Evolutionary conservation across 92 coral and sea anemone species (phyloP), one percentile per base, ranked within the genome.

Genomic region (Porites cylindrica): DNA sequence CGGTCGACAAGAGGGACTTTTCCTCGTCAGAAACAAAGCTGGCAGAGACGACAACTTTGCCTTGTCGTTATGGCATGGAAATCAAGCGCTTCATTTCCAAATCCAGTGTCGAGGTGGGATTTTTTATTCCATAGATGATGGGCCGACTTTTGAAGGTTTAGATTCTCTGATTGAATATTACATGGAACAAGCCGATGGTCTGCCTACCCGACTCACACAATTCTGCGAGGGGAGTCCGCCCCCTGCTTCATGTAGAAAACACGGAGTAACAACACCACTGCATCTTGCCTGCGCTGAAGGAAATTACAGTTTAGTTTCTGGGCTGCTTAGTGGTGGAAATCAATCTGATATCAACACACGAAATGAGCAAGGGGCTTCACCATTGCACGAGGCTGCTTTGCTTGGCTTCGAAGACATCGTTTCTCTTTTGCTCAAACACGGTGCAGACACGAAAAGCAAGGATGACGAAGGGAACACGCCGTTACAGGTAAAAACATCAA

Each of bases 21-120:
- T 95, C 76, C 98, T 97, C 47, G 99, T 97, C 50, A 94, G 99
- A 70, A 94, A 95, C 87, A 97, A 95, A 85, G 93, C 91, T 24
- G 91, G 92, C 70, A 89, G 91, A 20, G 97, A 94, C 16, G 99
- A 98, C 64, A 95, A 94, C 81, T 94, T 90, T 62, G 99, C 95
- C 8, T 89, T 97, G 80, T 95, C 99, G 77, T 82, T 97, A 78
- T 97, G 99, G 99, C 91, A 90, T 66, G 91, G 71, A 7, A 91
- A 92, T 80, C 96, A 96, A 90, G 97, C 98, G 26, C 93, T 89
- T 84, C 99, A 97, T 91, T 97, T 95, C 52, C 99, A 97, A 72
- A 97, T 97, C 13, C 97, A 93, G 84, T 90, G 91, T 80, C 96
- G 96, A 50, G 99, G 99, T 26, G 98, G 93, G 17, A 90, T 89